Conservation (phyloP, 2,113 vertebrate species). For the Herpetotheres cachinnans region DNA sequence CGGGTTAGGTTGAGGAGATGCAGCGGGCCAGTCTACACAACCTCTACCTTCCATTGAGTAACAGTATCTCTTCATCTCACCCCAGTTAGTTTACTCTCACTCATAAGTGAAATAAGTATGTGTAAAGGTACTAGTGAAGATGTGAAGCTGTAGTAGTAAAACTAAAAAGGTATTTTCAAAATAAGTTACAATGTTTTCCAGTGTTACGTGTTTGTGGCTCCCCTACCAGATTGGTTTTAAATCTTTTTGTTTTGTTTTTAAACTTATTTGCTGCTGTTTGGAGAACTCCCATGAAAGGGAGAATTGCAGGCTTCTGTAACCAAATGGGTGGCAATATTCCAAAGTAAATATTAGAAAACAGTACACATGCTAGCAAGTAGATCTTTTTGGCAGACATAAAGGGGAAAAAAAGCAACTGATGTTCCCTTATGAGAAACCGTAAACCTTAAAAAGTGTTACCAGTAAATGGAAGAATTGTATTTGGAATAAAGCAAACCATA, state of each 20-base stretch:
- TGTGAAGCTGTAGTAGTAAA: neutral
- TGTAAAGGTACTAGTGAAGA: neutral
- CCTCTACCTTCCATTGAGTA: fast-evolving
- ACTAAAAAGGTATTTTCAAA: neutral
- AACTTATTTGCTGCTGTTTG: neutral
- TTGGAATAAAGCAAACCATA: neutral
- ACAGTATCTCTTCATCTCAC: fast-evolving
- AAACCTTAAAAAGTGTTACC: neutral
- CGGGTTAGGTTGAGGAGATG: neutral
- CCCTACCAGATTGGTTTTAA: neutral
- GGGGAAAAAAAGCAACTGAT: fast-evolving
- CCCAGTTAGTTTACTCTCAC: neutral
- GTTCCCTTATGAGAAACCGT: neutral
- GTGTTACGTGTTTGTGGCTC: neutral
- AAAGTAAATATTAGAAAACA: neutral
- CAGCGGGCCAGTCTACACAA: fast-evolving
- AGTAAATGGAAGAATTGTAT: neutral
- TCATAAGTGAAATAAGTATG: neutral
- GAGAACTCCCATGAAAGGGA: neutral
- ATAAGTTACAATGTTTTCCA: neutral
- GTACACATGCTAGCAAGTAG: neutral
- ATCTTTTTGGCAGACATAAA: neutral
- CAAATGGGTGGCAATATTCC: slow-evolving; percentile 1
- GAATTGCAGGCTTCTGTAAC: neutral
- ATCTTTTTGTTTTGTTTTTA: neutral